Evolutionary conservation across 2,797 vertebrate species (phyloP), one percentile per base, ranked within the genome.

Genomic region (Chelmon rostratus): DNA sequence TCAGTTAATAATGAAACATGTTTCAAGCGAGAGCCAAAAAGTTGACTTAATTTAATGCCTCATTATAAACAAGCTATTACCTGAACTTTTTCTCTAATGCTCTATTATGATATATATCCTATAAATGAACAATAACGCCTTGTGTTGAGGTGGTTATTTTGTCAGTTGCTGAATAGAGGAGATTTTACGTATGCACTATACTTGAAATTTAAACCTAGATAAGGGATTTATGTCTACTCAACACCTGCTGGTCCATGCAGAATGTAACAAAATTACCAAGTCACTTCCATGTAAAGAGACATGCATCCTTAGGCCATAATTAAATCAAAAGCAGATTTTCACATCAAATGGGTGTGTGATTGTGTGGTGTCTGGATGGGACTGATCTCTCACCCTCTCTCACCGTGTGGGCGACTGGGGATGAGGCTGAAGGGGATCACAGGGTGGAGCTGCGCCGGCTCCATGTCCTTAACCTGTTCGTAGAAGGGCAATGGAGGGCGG

Each of bases 401-500:
- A 35, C 81, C 54, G 70, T 90, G 91, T 83, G 88, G 84, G 82
- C 59, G 59, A 85, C 81, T 65, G 67, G 73, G 76, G 83, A 88
- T 82, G 72, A 68, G 73, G 81, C 73, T 75, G 86, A 78, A 86
- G 79, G 68, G 86, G 90, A 92, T 94, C 92, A 90, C 83, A 93
- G 81, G 87, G 79, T 89, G 78, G 85, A 79, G 81, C 80, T 85
- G 83, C 80, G 82, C 73, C 67, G 53, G 40, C 83, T 88, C 83
- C 73, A 71, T 86, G 87, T 92, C 89, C 92, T 90, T 88, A 90
- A 94, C 91, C 93, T 91, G 89, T 85, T 88, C 38, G 44, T 58
- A 76, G 83, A 87, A 85, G 89, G 89, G 81, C 81, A 64, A 25
- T 46, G 28, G 64, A 75, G 81, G 82, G 64, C 38, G 77, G 88